Evolutionary conservation across 2,888 invertebrate species (phyloP).

Genomic region (Tanytarsus gracilentus): DNA sequence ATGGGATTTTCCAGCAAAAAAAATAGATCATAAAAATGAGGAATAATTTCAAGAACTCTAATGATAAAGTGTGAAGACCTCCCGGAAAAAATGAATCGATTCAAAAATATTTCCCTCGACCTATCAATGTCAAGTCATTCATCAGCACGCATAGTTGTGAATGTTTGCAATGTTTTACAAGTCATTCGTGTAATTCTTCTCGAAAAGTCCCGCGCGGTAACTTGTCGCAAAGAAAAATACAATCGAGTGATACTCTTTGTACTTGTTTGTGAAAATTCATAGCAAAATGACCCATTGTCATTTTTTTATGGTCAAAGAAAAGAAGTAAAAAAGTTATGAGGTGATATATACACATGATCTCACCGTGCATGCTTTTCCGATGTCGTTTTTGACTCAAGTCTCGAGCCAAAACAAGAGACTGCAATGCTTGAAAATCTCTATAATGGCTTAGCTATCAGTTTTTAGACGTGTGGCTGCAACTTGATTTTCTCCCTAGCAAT

Average conservation of each 20-base stretch:
- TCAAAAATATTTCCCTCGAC: neutral
- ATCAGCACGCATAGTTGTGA: neutral
- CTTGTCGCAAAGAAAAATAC: constrained; percentile 14
- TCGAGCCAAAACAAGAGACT: constrained; percentile 12
- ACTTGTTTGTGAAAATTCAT: neutral
- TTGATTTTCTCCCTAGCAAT: neutral
- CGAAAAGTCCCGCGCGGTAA: neutral
- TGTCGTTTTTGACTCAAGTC: constrained; percentile 3
- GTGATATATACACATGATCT: neutral
- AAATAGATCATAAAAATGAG: neutral
- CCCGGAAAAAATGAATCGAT: neutral
- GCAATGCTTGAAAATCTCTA: too few species aligned
- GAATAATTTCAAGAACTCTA: neutral
- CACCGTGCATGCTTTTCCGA: neutral
- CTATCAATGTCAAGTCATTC: neutral
- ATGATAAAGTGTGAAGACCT: constrained; percentile 2
- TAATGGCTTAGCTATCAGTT: neutral
- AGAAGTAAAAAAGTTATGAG: neutral
- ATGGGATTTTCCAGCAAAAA: neutral
- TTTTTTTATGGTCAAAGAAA: neutral
- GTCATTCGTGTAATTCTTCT: neutral
- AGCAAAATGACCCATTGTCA: constrained; percentile 23
- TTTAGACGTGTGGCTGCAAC: neutral
- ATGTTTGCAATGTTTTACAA: neutral
- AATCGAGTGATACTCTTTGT: constrained; percentile 16